phyloP scores from a whole-genome alignment of 2,888 invertebrate genomes.

The Lucinisca nassula region DNA sequence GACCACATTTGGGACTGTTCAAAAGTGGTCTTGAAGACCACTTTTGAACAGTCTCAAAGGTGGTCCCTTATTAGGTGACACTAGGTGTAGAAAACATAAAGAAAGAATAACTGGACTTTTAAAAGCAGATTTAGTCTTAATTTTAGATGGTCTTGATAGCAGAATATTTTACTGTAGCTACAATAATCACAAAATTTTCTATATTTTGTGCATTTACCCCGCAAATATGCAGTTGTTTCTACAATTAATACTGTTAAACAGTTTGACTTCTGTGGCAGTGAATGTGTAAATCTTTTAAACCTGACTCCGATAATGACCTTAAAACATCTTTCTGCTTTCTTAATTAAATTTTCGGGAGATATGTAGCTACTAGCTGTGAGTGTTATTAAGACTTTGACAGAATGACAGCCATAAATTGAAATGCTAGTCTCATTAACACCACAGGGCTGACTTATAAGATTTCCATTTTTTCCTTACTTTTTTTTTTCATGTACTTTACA shows the following conservation, averaged over 20 bases:
- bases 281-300: slow-evolving; percentile 9
- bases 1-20: too few relatives aligned
- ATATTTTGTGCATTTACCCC: background rate
- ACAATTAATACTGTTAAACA: background rate
- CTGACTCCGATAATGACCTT: slow-evolving; percentile 11
- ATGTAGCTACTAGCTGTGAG: slow-evolving; percentile 12
- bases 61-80: too few relatives aligned
- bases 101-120: too few relatives aligned
- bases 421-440: slow-evolving; percentile 13
- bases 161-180: too few relatives aligned
- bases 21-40: too few relatives aligned
- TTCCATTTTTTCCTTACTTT: too few relatives aligned
- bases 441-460: background rate
- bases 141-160: too few relatives aligned
- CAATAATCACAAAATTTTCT: too few relatives aligned
- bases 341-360: slow-evolving; percentile 14
- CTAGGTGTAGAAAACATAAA: too few relatives aligned
- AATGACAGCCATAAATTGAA: slow-evolving; percentile 15
- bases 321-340: slow-evolving; percentile 15
- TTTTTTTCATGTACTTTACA: too few relatives aligned
- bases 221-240: background rate
- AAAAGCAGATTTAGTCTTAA: too few relatives aligned
- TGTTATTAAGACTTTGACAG: slow-evolving; percentile 15
- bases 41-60: too few relatives aligned
- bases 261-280: background rate